Evolutionary conservation across 2,113 vertebrate genomes (phyloP), one percentile per base, ranked within the genome.

Genomic region (Cyprinodon brontotheroides): DNA sequence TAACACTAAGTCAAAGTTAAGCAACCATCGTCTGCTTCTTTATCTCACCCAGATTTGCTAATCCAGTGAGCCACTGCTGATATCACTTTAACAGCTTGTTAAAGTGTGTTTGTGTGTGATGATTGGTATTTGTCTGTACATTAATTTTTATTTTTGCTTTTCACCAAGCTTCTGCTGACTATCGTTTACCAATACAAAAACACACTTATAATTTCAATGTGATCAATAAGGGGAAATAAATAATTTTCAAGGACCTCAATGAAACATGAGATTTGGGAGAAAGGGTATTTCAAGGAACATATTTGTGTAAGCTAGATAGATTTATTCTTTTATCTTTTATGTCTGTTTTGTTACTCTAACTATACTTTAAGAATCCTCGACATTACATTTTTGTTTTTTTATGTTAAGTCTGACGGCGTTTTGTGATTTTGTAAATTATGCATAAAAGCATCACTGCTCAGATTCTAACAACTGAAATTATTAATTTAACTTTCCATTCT

Each of bases 1-100:
- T 73, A 76, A 87, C 85, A 90, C 87, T 89, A 92, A 92, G 86
- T 90, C 91, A 89, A 92, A 92, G 86, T 90, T 88, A 91, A 89
- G 88, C 87, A 91, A 91, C 88, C 87, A 83, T 86, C 87, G 78
- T 91, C 87, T 85, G 86, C 85, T 82, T 90, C 89, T 87, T 89
- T 88, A 89, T 92, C 87, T 85, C 84, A 83, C 81, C 83, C 87
- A 90, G 81, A 91, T 91, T 91, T 91, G 89, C 80, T 92, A 92
- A 93, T 93, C 89, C 85, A 80, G 79, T 85, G 85, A 90, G 83
- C 78, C 86, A 79, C 85, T 87, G 80, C 81, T 89, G 90, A 90
- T 91, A 93, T 82, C 81, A 85, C 79, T 90, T 87, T 84, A 90
- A 90, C 86, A 90, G 86, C 87, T 83, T 85, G 84, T 73, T 88